Evolutionary conservation across 2,113 vertebrate species (phyloP), one percentile per base, ranked within the genome.

Genomic region (Prunella fulvescens): DNA sequence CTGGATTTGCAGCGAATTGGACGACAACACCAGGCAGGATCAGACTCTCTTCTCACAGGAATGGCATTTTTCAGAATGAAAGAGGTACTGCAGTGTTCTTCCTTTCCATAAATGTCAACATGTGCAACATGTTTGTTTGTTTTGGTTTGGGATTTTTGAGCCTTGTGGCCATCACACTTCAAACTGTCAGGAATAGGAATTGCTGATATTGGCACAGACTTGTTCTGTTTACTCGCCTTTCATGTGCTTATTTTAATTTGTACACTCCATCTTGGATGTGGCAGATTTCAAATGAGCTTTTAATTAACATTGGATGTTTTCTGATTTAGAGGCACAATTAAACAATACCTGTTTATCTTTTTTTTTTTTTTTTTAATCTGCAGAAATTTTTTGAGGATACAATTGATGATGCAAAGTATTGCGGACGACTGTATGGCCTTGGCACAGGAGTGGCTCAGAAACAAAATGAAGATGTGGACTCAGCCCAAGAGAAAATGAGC

Each of bases 21-120:
- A 45, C 98, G 99, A 83, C 99, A 99, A 61, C 99, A 99, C 90
- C 99, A 99, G 96, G 99, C 99, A 8, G 99, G 99, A 19, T 99
- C 99, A 0, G 99, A 99, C 97, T 99, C 99, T 2, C 97, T 99
- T 90, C 98, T 99, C 81, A 99, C 99, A 0, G 99, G 99, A 80
- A 99, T 99, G 99, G 99, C 99, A 1, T 99, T 99, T 97, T 99
- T 99, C 97, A 98, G 99, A 96, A 99, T 99, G 99, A 99, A 99
- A 94, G 99, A 99, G 99, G 99, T 99, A 96, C 40, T 66, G 69
- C 20, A 8, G 9, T 29, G 19, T 24, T 60, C 37, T 72, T 23
- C 71, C 25, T 73, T 79, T 12, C 71, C 33, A 19, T 45, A 14
- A 84, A 54, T 19, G 64, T 66, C 50, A 81, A 13, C 14, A 5